Conservation (phyloP, 2,888 invertebrate genomes). For the Molorchus minor region DNA sequence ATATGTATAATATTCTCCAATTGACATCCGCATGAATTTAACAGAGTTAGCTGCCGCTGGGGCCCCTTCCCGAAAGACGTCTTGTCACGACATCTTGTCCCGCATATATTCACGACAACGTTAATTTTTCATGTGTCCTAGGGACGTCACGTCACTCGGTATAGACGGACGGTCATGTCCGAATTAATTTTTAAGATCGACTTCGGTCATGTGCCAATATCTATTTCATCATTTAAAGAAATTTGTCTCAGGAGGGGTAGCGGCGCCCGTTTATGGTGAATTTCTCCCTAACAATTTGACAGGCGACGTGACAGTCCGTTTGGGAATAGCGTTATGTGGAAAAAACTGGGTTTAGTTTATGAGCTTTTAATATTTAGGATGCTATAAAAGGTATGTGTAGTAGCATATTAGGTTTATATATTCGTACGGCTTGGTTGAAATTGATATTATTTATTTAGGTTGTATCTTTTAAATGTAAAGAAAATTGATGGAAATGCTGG, state of each 20-base stretch:
- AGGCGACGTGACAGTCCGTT: slow-evolving; percentile 19
- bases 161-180: slow-evolving; percentile 42
- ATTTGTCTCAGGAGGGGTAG: slow-evolving; percentile 27
- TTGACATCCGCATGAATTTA: not conserved
- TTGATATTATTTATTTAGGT: no score
- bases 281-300: slow-evolving; percentile 31
- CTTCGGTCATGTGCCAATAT: slow-evolving; percentile 43
- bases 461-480: no score
- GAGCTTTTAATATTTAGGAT: slow-evolving; percentile 4
- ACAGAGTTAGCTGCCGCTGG: not conserved
- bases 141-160: slow-evolving; percentile 37
- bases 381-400: no score
- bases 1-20: no score
- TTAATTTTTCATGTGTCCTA: slow-evolving; percentile 44
- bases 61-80: slow-evolving; percentile 4
- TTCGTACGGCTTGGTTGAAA: no score
- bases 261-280: slow-evolving; percentile 18
- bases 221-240: slow-evolving; percentile 42
- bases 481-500: no score
- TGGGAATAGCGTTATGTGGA: slow-evolving; percentile 10
- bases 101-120: slow-evolving; percentile 39
- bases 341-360: slow-evolving; percentile 7
- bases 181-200: slow-evolving; percentile 42
- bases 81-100: slow-evolving; percentile 29
- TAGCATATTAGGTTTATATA: no score